Evolutionary conservation across 2,113 vertebrate species (phyloP), one percentile per base, ranked within the genome.

Genomic region (Trematomus loennbergii): DNA sequence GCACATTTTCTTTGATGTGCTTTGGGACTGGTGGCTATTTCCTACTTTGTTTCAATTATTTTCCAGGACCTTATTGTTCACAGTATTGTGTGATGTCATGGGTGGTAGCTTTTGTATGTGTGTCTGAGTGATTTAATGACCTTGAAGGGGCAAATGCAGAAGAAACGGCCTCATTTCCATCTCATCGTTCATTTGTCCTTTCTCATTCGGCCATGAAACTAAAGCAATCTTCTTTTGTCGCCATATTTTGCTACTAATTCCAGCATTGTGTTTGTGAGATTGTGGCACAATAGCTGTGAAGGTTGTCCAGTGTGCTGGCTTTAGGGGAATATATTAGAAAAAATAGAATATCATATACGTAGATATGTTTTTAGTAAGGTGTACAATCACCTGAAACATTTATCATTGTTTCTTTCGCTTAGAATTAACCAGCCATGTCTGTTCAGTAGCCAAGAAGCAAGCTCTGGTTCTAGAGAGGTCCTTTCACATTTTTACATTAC

Each of bases 1-100:
- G n/a, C 20, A 15, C n/a, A 3, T 76, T 74, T 43, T 12, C 49
- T 90, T 86, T 87, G 58, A 88, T 82, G 78, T 77, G 25, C 63
- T 72, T 11, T 54, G 46, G 72, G 59, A 82, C 78, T 80, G 55
- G 70, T 81, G 62, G 74, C 68, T 83, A 49, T 83, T 77, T 83
- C 52, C 58, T 64, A 60, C 62, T 74, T 74, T 86, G 49, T 77
- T 82, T 57, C 66, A 79, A 36, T 82, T 61, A 9, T 49, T 55
- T 62, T 63, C 36, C 65, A 36, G 60, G 67, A 70, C 79, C 46
- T 69, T 43, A 40, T 59, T 76, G 58, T 66, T 69, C 66, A 40
- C 43, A 11, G 7, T 20, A 20, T 59, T 63, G 61, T 62, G 54
- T 63, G 33, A 68, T 78, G 54, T 78, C 49, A 25, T 62, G 62